phyloP scores from a whole-genome alignment of 2,888 invertebrate genomes.

The Dysmachus trigonus region DNA sequence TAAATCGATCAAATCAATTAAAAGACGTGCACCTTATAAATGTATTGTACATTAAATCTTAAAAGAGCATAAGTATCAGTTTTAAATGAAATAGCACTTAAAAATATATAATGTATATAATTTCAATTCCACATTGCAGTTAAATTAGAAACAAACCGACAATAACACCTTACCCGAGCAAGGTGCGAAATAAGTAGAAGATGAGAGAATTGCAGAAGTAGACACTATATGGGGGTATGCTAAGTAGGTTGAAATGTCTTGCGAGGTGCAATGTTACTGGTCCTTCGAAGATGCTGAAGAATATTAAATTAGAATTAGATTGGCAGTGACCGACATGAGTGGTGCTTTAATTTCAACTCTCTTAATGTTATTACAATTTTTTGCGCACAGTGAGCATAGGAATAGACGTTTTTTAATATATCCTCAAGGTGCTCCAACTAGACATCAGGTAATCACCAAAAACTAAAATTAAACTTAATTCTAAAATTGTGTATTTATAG shows the following conservation, averaged over 20 bases:
- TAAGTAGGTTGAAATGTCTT: neutral
- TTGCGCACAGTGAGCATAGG: neutral
- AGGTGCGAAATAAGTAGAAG: neutral
- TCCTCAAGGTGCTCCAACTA: slow-evolving; percentile 49
- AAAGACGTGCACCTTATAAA: no score
- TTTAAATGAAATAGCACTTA: no score
- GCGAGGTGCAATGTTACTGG: neutral
- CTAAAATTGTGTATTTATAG: slow-evolving; percentile 6
- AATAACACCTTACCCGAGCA: neutral
- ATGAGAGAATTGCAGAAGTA: neutral
- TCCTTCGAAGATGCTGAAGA: neutral
- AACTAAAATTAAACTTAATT: neutral
- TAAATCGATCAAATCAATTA: no score
- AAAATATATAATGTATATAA: no score
- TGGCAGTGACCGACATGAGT: neutral
- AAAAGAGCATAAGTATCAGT: no score
- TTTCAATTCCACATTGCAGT: neutral
- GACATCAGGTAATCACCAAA: slow-evolving; percentile 43
- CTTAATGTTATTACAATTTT: neutral
- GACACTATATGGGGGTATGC: no score
- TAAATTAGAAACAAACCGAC: neutral
- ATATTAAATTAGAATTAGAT: neutral
- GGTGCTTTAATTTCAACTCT: neutral
- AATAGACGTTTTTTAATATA: slow-evolving; percentile 48
- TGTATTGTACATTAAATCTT: no score